Base-by-base conservation (phyloP, 1,140 invertebrate genomes). In the Megathymus violae region DNA sequence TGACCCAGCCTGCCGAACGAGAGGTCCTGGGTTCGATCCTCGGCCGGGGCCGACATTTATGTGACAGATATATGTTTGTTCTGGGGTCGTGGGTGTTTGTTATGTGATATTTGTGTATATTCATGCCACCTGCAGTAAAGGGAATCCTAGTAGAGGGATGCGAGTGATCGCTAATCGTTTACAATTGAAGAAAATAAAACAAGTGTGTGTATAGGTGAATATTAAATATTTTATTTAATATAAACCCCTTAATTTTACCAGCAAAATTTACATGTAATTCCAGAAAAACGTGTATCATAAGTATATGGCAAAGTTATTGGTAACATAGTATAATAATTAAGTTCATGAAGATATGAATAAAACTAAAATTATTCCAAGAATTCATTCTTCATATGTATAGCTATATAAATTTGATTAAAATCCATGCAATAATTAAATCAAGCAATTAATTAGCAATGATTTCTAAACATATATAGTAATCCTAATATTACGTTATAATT, bases 221-320 rank as follows among this genome's bases (percentile, higher is more conserved):
- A 87, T 82, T 87, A 82, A 86, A 82, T 86, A 77, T 76, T 80
- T 80, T 72, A 80, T 84, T 81, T 76, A 83, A 85, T 88, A 85
- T 80, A 82, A 83, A 85, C 71, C 76, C 69, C 78, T 85, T 82
- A 82, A 74, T 71, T 36, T 75, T 78, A 82, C 74, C 82, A 79
- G 77, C 79, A 78, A 59, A 59, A 83, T 85, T 74, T 85, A 86
- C 83, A 85, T 70, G 78, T 83, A 82, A 59, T 60, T 46, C 44
- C 34, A 66, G 15, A 61, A 54, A 52, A 56, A 14, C 50, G 15
- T 50, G 31, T 56, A 44, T 48, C 40, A 54, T 43, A 64, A 41
- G 44, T 38, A 62, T 38, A 58, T 61, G 15, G 48, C 48, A 58
- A 62, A 50, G 40, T n/a, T 19, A 66, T 50, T 40, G 46, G 22